phyloP scores from a whole-genome alignment of 2,888 invertebrate genomes.

The Aphodius granarius region DNA sequence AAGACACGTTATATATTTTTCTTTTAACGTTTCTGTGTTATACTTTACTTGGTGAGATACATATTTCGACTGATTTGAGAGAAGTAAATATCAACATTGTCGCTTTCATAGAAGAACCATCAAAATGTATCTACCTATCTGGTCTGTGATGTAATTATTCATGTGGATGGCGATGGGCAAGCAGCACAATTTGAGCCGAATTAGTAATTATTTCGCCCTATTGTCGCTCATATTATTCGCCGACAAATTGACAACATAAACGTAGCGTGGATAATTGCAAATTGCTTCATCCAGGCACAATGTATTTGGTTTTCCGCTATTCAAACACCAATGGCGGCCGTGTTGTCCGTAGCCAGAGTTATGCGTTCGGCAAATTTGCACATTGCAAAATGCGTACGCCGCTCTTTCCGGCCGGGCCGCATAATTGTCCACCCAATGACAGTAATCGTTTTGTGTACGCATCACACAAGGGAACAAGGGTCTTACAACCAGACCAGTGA shows the following conservation, averaged over 20 bases:
- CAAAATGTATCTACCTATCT: no score
- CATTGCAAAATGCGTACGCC: not conserved
- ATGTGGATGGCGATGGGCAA: not conserved
- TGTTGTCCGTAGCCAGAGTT: conserved; percentile 7
- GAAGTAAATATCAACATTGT: no score
- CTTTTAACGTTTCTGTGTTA: no score
- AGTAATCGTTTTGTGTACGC: not conserved
- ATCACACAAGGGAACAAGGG: no score
- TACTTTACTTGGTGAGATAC: no score
- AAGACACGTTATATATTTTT: no score
- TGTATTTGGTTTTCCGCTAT: conserved; percentile 5
- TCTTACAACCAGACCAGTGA: no score
- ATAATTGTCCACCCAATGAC: not conserved
- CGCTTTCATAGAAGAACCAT: no score
- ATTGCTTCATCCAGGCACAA: conserved; percentile 18
- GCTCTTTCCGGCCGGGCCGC: not conserved
- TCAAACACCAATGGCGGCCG: not conserved
- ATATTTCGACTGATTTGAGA: no score
- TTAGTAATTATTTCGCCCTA: not conserved
- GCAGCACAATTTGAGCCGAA: not conserved
- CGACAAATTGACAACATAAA: conserved; percentile 20
- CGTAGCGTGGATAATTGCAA: conserved; percentile 25
- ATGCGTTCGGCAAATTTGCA: conserved; percentile 1
- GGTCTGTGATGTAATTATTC: not conserved
- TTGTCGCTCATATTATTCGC: conserved; percentile 17